Percentiles rank a stretch among this genome's conserved stretches.
Evolutionary conservation across 2,113 vertebrate species (phyloP).

Genomic region (Chloropsis cyanopogon): DNA sequence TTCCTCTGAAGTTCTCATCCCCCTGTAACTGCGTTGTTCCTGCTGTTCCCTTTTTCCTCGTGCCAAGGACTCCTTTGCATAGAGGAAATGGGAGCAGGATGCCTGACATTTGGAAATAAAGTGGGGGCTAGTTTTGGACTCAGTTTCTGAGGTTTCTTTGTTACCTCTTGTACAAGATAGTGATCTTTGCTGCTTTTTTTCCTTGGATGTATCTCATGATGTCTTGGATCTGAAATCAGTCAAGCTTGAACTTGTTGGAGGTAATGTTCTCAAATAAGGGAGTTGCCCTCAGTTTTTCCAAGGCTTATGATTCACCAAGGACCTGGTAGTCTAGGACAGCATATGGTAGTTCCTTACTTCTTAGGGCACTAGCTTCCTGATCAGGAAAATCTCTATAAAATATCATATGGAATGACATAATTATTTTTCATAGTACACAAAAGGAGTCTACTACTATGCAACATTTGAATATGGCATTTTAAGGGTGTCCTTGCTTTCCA

Average conservation of each 20-base stretch:
- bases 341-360: not conserved
- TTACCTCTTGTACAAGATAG: not conserved
- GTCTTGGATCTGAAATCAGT: not conserved
- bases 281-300: not conserved
- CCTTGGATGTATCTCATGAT: not conserved
- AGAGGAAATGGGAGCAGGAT: not conserved
- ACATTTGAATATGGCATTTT: not conserved
- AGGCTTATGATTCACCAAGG: not conserved
- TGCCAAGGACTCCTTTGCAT: not conserved
- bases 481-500: not conserved
- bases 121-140: not conserved
- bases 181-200: not conserved
- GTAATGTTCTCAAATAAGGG: not conserved
- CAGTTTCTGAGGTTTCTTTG: not conserved
- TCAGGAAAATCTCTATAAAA: not conserved
- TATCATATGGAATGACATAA: not conserved
- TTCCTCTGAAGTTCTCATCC: not conserved
- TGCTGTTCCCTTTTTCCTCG: not conserved
- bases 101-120: not conserved
- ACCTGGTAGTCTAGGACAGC: not conserved
- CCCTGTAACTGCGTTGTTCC: not conserved
- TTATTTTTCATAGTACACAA: not conserved
- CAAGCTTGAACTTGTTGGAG: not conserved
- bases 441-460: not conserved
- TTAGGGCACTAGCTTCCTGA: not conserved